Base-by-base conservation (phyloP, 1,140 invertebrate species). In the Sycophaga agraensis region DNA sequence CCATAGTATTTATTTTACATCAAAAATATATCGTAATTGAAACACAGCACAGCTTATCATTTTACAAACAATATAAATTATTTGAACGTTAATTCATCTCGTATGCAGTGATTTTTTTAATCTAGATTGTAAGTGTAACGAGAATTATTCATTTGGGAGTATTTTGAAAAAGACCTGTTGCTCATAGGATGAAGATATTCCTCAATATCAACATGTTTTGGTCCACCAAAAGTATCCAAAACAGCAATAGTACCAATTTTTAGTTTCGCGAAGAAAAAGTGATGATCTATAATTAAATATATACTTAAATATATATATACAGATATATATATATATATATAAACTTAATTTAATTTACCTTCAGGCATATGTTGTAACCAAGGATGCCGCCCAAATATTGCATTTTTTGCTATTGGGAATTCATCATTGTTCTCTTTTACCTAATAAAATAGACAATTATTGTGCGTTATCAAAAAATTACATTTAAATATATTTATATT, bases 161-260 rank as follows among this genome's bases (percentile, higher is more conserved):
- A n/a, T n/a, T n/a, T n/a, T n/a, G n/a, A n/a, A n/a, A n/a, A n/a
- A n/a, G n/a, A n/a, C n/a, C n/a, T n/a, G n/a, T n/a, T n/a, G n/a
- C n/a, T n/a, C n/a, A n/a, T n/a, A n/a, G 71, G 70, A 55, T 75
- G 64, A 26, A 82, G 84, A 68, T 91, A 91, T 39, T 90, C 87
- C 2, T 82, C 70, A 0, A 85, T 67, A 0, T 76, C 77, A 9
- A 91, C 84, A 66, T 84, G 82, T 64, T 87, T 85, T 1, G 88
- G 86, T 12, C 91, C 91, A 7, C 91, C 91, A 73, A 91, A 92
- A 70, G 83, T 88, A 70, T 92, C 90, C 45, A 92, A 72, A 56
- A 92, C 84, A 24, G 82, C 84, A 45, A 93, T 89, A 66, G 88
- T 83, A 11, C 76, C 74, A 24, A 92, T 89, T 43, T 89, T 82